Conservation (phyloP, 2,888 invertebrate genomes). For the Hesperia comma region DNA sequence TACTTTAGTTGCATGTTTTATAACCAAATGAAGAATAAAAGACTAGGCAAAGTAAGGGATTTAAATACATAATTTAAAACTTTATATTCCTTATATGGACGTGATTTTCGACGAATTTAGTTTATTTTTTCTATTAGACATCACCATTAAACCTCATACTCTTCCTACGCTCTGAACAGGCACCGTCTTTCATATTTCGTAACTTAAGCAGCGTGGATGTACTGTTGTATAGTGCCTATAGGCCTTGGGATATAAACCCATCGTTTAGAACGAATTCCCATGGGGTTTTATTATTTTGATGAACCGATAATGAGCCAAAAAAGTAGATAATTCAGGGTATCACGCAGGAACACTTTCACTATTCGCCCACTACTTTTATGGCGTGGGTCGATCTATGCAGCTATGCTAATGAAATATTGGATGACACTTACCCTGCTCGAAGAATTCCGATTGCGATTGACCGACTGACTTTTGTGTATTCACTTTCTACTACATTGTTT, state of each 20-base stretch:
- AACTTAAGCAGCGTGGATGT: neutral
- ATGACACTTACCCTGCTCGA: slow-evolving; percentile 8
- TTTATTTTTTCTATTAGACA: too few relatives aligned
- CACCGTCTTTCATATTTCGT: too few relatives aligned
- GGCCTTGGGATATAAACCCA: neutral
- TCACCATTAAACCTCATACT: too few relatives aligned
- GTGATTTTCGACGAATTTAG: too few relatives aligned
- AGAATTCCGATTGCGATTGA: neutral
- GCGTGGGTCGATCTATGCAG: slow-evolving; percentile 49
- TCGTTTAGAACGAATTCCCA: neutral
- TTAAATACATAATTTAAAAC: too few relatives aligned
- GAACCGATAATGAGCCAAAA: neutral
- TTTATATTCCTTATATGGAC: too few relatives aligned
- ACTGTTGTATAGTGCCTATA: neutral
- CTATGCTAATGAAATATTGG: slow-evolving; percentile 23
- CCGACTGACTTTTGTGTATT: slow-evolving; percentile 19
- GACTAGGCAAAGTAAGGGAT: too few relatives aligned
- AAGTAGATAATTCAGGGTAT: slow-evolving; percentile 21
- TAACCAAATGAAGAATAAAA: too few relatives aligned
- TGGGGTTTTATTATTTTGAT: neutral
- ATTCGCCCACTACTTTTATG: slow-evolving; percentile 60
- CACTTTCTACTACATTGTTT: slow-evolving; percentile 26
- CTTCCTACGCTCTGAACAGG: too few relatives aligned
- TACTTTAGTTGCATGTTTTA: too few relatives aligned
- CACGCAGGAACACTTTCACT: slow-evolving; percentile 64